Evolutionary conservation across 2,113 vertebrate genomes (phyloP), one percentile per base, ranked within the genome.

Genomic region (Centropristis striata): DNA sequence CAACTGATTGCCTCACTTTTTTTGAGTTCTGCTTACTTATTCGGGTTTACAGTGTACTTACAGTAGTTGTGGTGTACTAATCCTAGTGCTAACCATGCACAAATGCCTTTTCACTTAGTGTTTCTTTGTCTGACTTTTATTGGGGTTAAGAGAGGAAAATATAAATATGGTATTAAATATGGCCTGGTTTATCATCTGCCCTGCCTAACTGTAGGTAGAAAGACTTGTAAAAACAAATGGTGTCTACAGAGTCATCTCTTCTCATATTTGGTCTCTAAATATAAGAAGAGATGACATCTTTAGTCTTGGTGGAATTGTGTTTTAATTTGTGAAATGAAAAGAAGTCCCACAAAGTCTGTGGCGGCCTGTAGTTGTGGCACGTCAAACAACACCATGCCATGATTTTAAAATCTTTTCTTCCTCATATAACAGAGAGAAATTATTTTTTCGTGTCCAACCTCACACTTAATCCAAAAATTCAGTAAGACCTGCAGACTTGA

Each of bases 401-500:
- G 5, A 28, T 60, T 47, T 47, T 50, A 46, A 61, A n/a, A 76
- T 13, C 20, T 18, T 36, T 15, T 68, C n/a, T 46, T 71, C 42
- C 27, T 54, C 32, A 42, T 73, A 51, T 64, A 28, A 65, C 5
- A 3, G 21, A 64, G 59, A 53, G 23, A 71, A 25, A 75, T 65
- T 69, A 32, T 36, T 23, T 61, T n/a, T n/a, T n/a, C n/a, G 60
- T n/a, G 20, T 72, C 65, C 49, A 75, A 80, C 61, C 23, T 64
- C 46, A 54, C 73, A 71, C 71, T 63, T 51, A 71, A 78, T 77
- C 64, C 36, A 44, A 15, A 80, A 79, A 46, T 50, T 59, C 27
- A 21, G 21, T 71, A 54, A 84, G 83, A 87, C 74, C 51, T 65
- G 54, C 61, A 69, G 75, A 32, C 39, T 25, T 28, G 47, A 80